phyloP scores from a whole-genome alignment of 2,888 invertebrate species.

The Andrena trimmerana region DNA sequence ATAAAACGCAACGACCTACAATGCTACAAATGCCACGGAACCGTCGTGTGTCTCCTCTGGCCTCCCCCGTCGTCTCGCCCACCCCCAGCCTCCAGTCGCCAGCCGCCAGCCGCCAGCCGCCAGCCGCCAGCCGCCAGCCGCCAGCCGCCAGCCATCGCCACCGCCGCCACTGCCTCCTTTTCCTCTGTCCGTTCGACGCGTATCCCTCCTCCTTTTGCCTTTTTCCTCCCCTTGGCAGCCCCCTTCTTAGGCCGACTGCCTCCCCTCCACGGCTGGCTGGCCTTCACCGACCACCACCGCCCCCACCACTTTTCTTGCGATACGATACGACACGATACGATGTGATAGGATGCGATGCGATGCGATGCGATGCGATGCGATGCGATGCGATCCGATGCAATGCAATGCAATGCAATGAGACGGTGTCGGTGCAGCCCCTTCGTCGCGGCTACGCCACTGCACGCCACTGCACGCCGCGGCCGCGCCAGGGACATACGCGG shows the following conservation, averaged over 20 bases:
- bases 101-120: too few relatives aligned
- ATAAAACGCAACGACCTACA: constrained; percentile 84
- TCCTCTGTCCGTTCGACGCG: constrained; percentile 54
- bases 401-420: too few relatives aligned
- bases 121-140: constrained; percentile 5
- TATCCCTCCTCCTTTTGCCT: constrained; percentile 65
- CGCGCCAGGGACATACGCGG: constrained; percentile 43
- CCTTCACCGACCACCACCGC: constrained; percentile 61
- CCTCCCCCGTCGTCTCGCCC: constrained; percentile 51
- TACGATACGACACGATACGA: constrained; percentile 10
- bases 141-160: constrained; percentile 43
- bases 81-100: constrained; percentile 40
- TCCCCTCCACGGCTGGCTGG: constrained; percentile 51
- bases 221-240: constrained; percentile 69
- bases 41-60: constrained; percentile 69
- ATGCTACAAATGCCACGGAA: constrained; percentile 81
- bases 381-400: too few relatives aligned
- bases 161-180: constrained; percentile 61
- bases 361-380: too few relatives aligned
- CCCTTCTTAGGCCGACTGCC: constrained; percentile 69
- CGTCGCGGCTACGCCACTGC: constrained; percentile 24
- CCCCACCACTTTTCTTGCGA: constrained; percentile 42
- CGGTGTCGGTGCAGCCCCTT: too few relatives aligned
- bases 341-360: constrained; percentile 6
- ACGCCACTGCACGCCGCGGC: too few relatives aligned